These are phyloP conservation scores for Ptilorrhoa leucosticta DNA, from an alignment of 2,113 vertebrate species.

Conservation along the genomic window DNA sequence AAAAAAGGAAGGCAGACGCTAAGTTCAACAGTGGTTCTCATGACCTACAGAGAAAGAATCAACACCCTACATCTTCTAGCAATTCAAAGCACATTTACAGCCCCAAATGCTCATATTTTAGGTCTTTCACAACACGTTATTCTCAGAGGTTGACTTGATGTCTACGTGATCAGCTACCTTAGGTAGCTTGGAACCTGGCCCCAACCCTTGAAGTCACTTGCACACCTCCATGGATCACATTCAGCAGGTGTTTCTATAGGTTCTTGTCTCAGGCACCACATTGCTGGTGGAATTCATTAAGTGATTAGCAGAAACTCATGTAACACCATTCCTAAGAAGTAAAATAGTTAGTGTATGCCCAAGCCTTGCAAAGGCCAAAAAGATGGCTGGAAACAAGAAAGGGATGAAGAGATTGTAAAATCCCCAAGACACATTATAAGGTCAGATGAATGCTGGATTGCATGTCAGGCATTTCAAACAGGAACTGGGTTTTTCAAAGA, in stretches of 20 bases:
- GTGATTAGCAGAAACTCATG: not conserved
- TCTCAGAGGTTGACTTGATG: not conserved
- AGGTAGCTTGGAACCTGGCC: not conserved
- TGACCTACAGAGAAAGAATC: not conserved
- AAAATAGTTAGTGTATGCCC: not conserved
- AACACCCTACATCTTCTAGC: not conserved
- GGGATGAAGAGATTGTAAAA: not conserved
- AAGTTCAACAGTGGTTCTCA: not conserved
- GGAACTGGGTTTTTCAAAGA: not conserved
- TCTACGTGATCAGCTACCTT: not conserved
- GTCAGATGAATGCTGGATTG: not conserved
- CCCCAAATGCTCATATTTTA: not conserved
- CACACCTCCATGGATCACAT: not conserved
- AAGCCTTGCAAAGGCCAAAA: not conserved
- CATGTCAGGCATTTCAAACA: not conserved
- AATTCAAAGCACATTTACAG: not conserved
- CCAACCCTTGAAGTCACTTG: not conserved
- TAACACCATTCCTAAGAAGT: not conserved
- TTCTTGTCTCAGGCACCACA: not conserved
- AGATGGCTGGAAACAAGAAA: not conserved
- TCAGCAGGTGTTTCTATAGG: not conserved
- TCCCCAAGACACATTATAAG: not conserved
- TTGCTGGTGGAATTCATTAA: not conserved
- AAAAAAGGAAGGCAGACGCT: not conserved
- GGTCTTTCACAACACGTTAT: not conserved